Evolutionary conservation across 2,888 invertebrate genomes (phyloP).

Genomic region (Eristalis tenax): DNA sequence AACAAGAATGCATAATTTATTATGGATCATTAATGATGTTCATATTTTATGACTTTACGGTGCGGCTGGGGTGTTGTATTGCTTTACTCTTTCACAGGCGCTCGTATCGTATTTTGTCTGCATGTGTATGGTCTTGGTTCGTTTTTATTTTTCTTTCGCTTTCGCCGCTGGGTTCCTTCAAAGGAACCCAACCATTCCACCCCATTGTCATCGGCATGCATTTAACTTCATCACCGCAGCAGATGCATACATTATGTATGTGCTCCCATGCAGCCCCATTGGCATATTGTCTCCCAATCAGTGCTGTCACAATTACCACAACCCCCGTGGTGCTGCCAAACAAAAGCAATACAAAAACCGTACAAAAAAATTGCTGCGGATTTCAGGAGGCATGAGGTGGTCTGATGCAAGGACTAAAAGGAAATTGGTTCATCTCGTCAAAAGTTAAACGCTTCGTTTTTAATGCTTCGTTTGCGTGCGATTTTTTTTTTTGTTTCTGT

Average conservation of each 20-base stretch:
- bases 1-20: slow-evolving; percentile 70
- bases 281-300: slow-evolving; percentile 65
- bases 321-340: slow-evolving; percentile 48
- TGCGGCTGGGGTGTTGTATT: slow-evolving; percentile 51
- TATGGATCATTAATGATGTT: slow-evolving; percentile 72
- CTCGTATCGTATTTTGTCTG: slow-evolving; percentile 14
- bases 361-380: not conserved
- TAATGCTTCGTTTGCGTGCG: slow-evolving; percentile 2
- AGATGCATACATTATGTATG: slow-evolving; percentile 65
- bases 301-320: slow-evolving; percentile 70
- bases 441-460: slow-evolving; percentile 59
- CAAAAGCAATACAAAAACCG: slow-evolving; percentile 30
- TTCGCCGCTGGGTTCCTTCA: slow-evolving; percentile 37
- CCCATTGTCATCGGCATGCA: slow-evolving; percentile 63
- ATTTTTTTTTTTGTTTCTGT: slow-evolving; percentile 2
- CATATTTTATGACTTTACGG: slow-evolving; percentile 71
- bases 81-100: slow-evolving; percentile 30
- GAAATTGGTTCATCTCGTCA: slow-evolving; percentile 63
- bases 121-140: not conserved
- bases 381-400: slow-evolving; percentile 25
- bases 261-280: slow-evolving; percentile 47
- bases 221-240: slow-evolving; percentile 66
- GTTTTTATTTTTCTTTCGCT: not conserved
- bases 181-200: slow-evolving; percentile 43
- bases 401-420: slow-evolving; percentile 47